Percentiles rank a stretch among this genome's conserved stretches.
Evolutionary conservation across 2,113 vertebrate genomes (phyloP).

Genomic region (western clawed frog (Xenopus tropicalis)): UCB_Xtro_10.0 CM004452.2:17363501-17364000

Average conservation of each 20-base stretch:
- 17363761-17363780: too few species aligned
- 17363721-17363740: conserved; percentile 60
- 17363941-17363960: too few species aligned
- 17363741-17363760: neutral
- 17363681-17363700: conserved; percentile 74
- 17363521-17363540: conserved; percentile 54
- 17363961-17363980: too few species aligned
- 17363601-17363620: conserved; percentile 27
- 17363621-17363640: conserved; percentile 11
- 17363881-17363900: too few species aligned
- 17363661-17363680: conserved; percentile 26
- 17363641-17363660: conserved; percentile 30
- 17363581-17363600: conserved; percentile 9
- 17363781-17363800: too few species aligned
- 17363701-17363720: conserved; percentile 79
- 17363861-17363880: too few species aligned
- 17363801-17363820: too few species aligned
- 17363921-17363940: too few species aligned
- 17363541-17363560: conserved; percentile 43
- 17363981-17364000: too few species aligned
- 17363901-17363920: too few species aligned
- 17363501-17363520: conserved; percentile 47
- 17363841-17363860: too few species aligned
- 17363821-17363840: too few species aligned
- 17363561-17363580: conserved; percentile 30